Base-by-base conservation (phyloP, 2,888 invertebrate genomes). In the Rotaria socialis region DNA sequence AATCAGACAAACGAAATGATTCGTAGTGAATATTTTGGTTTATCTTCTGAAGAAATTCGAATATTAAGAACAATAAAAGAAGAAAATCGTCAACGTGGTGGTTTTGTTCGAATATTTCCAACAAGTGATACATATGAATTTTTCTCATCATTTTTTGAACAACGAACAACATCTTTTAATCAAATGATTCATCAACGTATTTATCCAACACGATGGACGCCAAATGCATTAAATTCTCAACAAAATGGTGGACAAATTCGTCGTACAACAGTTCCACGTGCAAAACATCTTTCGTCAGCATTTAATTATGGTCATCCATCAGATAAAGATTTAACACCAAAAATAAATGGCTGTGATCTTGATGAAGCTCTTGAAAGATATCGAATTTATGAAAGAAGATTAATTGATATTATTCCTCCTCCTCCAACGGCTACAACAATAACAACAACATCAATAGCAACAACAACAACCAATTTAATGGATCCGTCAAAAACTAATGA, bases 91-190 rank as follows among this genome's bases (percentile, higher is more conserved):
- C 92, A 96, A 2, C 92, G 95, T 50, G 96, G 96, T 5, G 96
- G 96, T 55, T 96, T 95, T 92, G 95, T 96, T 19, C 92, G 96
- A 85, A 95, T 96, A 89, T 96, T 96, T 92, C 96, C 96, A 41
- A 94, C 95, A 43, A 93, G 94, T 88, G 95, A 96, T 91, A 94
- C 95, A 41, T 96, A 96, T 95, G 90, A 91, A 74, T 89, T 90
- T 11, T 92, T 92, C 86, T 85, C 85, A 55, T 74, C 41, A n/a
- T 86, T 85, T 85, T 84, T 86, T n/a, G 86, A 86, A 43, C 74
- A 74, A 41, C 41, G 86, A 80, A 74, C 86, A 19, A 86, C 85
- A 84, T 80, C 85, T 8, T 86, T 75, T 60, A 86, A 86, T 47
- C 85, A 85, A 55, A 86, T 86, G 85, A 27, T 87, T 50, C 87